Base-by-base conservation (phyloP, 1,140 invertebrate genomes). In the Drosophila pallidifrons region DNA sequence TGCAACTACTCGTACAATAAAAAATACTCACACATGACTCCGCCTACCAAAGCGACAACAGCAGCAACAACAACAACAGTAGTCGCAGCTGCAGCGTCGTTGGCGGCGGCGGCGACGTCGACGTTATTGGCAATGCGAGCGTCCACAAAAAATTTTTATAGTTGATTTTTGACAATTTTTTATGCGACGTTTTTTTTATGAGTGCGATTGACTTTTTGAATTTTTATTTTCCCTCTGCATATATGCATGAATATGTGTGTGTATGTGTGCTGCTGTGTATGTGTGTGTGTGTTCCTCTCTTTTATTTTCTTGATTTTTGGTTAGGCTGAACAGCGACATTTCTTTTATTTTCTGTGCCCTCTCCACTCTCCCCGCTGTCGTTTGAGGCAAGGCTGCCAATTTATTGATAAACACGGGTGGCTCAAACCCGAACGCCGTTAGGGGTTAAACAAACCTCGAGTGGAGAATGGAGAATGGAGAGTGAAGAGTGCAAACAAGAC, bases 91-190 rank as follows among this genome's bases (percentile, higher is more conserved):
- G 49, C 71, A 28, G 45, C 54, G 7, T n/a, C 5, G 51, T 25
- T 68, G 20, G 60, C 64, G 38, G 30, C 63, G 16, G 1, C 54
- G 51, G 32, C 71, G 58, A 30, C 59, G 68, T 13, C 73, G 10
- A 58, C 58, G 57, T n/a, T 61, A 65, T 57, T 41, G 61, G 45
- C 52, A 47, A 32, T 45, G 49, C 25, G 52, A 65, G 32, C 70
- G 52, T 60, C 76, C 46, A 59, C 59, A 75, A 66, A 78, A 57
- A 72, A 68, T 63, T 66, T 30, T 77, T 77, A 80, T 83, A 83
- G 85, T 88, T 88, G 85, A 89, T 88, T 88, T 88, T 88, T 88
- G 85, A 83, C 83, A 88, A 78, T 83, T 89, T 87, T 58, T 46
- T 47, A 49, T 58, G 28, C 47, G 38, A 55, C 49, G 16, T 70